These are phyloP conservation scores for Ophiothrix spiculata DNA, from an alignment of 35 echinoderm and acorn worm species.

Conservation along the genomic window DNA sequence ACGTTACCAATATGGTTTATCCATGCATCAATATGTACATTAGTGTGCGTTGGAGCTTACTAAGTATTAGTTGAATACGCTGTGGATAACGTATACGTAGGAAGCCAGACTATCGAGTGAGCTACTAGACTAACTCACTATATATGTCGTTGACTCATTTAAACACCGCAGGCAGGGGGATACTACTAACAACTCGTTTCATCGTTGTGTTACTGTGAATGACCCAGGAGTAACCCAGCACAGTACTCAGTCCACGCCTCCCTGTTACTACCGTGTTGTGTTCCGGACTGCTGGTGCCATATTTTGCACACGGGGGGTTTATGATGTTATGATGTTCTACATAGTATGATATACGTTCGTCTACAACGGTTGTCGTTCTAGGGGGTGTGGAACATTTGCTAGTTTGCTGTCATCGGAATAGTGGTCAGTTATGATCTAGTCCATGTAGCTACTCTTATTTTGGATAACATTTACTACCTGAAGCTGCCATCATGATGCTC, in stretches of 20 bases:
- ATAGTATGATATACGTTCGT: not conserved
- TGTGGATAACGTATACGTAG: not conserved
- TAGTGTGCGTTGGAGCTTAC: slow-evolving; percentile 8
- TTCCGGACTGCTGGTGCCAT: not conserved
- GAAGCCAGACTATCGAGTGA: slow-evolving; percentile 8
- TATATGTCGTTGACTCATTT: slow-evolving; percentile 16
- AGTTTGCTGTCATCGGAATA: not conserved
- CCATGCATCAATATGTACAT: slow-evolving; percentile 15
- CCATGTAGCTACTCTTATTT: not conserved
- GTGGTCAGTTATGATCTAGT: slow-evolving; percentile 11
- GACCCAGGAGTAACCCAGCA: not conserved
- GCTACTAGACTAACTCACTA: slow-evolving; percentile 2
- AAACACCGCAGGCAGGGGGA: too few species aligned
- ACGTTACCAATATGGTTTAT: not conserved
- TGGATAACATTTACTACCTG: not conserved
- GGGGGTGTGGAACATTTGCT: not conserved
- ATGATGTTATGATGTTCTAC: not conserved
- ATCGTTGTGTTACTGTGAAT: too few species aligned
- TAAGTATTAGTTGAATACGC: too few species aligned
- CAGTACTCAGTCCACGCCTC: not conserved
- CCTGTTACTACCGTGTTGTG: not conserved
- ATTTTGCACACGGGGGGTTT: not conserved
- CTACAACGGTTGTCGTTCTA: not conserved
- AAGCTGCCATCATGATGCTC: not conserved
- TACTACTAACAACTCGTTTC: too few species aligned